Conservation (phyloP, 2,797 vertebrate species). For the Leuciscus waleckii region DNA sequence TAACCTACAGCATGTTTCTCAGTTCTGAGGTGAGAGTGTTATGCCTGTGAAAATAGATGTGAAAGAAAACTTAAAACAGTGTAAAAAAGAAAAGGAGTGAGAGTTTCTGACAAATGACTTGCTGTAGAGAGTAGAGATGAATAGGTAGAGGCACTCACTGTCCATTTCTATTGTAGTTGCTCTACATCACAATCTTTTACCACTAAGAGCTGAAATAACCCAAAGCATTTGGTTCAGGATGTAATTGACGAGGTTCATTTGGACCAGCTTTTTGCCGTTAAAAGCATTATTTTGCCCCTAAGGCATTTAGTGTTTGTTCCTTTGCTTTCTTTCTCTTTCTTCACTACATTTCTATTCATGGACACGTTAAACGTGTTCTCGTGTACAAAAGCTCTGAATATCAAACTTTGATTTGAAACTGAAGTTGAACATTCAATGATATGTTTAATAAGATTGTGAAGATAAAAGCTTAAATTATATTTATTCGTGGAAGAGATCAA, state of each 20-base stretch:
- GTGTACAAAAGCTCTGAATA: neutral
- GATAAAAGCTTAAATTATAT: neutral
- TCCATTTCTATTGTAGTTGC: slow-evolving; percentile 60
- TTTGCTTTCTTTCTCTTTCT: neutral
- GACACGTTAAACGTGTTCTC: neutral
- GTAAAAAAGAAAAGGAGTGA: neutral
- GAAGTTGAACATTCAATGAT: neutral
- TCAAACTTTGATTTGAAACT: neutral
- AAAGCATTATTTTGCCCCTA: slow-evolving; percentile 76
- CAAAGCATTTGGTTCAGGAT: slow-evolving; percentile 70
- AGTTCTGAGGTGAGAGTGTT: slow-evolving; percentile 34
- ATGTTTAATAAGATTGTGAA: neutral
- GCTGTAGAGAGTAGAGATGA: slow-evolving; percentile 19
- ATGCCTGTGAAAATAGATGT: slow-evolving; percentile 13
- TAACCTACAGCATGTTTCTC: slow-evolving; percentile 23
- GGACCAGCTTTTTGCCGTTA: slow-evolving; percentile 72
- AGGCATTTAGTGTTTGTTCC: slow-evolving; percentile 51
- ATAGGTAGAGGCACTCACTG: slow-evolving; percentile 24
- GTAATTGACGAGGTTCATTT: slow-evolving; percentile 80
- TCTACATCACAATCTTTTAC: slow-evolving; percentile 69
- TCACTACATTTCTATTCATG: slow-evolving; percentile 39
- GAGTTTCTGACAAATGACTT: slow-evolving; percentile 22
- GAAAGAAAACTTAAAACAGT: neutral
- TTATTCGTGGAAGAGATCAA: neutral
- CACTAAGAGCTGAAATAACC: slow-evolving; percentile 74